These are phyloP conservation scores for Drosophila algonquin DNA, from an alignment of 2,888 invertebrate species.

Conservation along the genomic window DNA sequence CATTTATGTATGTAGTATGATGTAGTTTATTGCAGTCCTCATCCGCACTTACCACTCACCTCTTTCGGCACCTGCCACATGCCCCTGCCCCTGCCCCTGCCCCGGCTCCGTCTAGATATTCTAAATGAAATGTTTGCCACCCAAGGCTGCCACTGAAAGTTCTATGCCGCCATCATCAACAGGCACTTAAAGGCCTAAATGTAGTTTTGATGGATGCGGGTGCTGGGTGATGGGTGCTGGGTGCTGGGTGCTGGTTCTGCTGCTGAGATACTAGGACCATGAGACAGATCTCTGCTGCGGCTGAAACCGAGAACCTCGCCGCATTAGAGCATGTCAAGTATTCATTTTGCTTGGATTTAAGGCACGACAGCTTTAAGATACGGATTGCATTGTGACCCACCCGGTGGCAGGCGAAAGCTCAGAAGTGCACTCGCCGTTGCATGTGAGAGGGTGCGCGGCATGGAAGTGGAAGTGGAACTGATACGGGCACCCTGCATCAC, in stretches of 20 bases:
- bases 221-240: background rate
- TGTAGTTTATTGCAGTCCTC: slow-evolving; percentile 45
- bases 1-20: slow-evolving; percentile 45
- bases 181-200: slow-evolving; percentile 64
- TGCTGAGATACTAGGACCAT: slow-evolving; percentile 5
- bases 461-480: slow-evolving; percentile 5
- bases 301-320: slow-evolving; percentile 31
- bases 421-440: slow-evolving; percentile 55
- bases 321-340: slow-evolving; percentile 44
- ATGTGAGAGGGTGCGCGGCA: slow-evolving; percentile 35
- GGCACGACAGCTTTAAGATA: slow-evolving; percentile 43
- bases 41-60: slow-evolving; percentile 30
- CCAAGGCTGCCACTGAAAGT: slow-evolving; percentile 57
- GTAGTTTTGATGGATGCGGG: slow-evolving; percentile 32
- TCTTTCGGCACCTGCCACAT: background rate
- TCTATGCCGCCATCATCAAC: slow-evolving; percentile 59
- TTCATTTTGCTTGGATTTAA: slow-evolving; percentile 53
- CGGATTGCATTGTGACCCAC: slow-evolving; percentile 40
- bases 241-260: background rate
- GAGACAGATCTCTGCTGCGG: slow-evolving; percentile 4
- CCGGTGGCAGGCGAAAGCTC: slow-evolving; percentile 18
- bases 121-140: slow-evolving; percentile 57
- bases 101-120: slow-evolving; percentile 9
- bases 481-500: slow-evolving; percentile 26
- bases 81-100: background rate